Evolutionary conservation across 2,888 invertebrate genomes (phyloP), one percentile per base, ranked within the genome.

Genomic region (Polyommatus iphigenia): DNA sequence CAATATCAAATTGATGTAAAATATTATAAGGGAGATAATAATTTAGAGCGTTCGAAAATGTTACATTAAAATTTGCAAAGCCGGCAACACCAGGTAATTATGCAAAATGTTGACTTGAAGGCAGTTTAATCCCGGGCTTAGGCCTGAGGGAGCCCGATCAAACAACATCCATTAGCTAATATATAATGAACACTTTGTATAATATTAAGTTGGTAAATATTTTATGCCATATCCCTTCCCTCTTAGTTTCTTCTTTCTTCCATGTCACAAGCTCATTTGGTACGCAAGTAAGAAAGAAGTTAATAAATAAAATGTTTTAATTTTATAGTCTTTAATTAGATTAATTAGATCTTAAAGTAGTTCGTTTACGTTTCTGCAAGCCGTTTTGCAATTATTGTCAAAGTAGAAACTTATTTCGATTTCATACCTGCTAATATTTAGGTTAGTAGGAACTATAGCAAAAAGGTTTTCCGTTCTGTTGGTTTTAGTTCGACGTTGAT

Each of bases 141-240:
- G 29, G 75, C 29, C 50, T 29, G 29, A 54, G 50, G 50, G 46
- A n/a, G 75, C 7, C 7, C 54, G 50, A 54, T 75, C 75, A 54
- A 50, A 75, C 72, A 73, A 73, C 75, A 54, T 75, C 50, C 73
- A 73, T 73, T 73, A 41, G 41, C 41, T 73, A 46, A 73, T 73
- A 46, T 46, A 50, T 50, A 50, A 50, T 50, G 50, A 73, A 24
- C 29, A 75, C 20, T 50, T 50, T 29, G 32, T 54, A 54, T 29
- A 75, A 54, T 29, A 75, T 75, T 75, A 75, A 29, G 18, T 75
- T 75, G 0, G 18, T 54, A 5, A 46, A 73, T 29, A 75, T 29
- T 54, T 29, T 50, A 41, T 75, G 13, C 32, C 41, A 18, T 18
- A 54, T 54, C 54, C 7, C 8, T 24, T 5, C 3, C 4, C 24